Evolutionary conservation across 2,797 vertebrate species (phyloP), one percentile per base, ranked within the genome.

Genomic region (Synaphobranchus kaupii): DNA sequence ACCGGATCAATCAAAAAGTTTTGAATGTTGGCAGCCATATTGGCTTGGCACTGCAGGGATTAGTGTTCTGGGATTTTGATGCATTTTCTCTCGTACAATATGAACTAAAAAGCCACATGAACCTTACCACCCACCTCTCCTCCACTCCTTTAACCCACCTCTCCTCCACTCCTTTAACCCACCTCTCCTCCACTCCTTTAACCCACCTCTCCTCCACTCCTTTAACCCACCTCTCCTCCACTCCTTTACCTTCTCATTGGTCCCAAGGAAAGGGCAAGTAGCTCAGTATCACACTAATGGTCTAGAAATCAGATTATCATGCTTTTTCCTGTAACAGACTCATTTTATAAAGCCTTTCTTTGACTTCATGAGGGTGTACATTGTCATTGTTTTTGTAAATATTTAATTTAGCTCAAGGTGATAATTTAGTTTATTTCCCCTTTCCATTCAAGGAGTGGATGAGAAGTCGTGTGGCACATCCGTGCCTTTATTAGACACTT

Each of bases 401-500:
- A 3, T 73, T 31, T 0, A 34, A 73, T 84, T 84, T 63, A 39
- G 4, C 34, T 50, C 25, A n/a, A 58, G 5, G 44, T 76, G 50
- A 20, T 54, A 22, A 25, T 73, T 73, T 73, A 34, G 25, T 83
- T 28, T 15, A 17, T 50, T 34, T 85, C 17, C 86, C 13, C 5
- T 56, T 50, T 50, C 3, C 31, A 47, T 84, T 56, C 39, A 86
- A 52, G 66, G 25, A 34, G 68, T 73, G 68, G 56, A 81, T 87
- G 68, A 58, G 50, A 52, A 47, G 73, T 39, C 63, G 15, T 31
- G 58, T 48, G 87, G 60, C 34, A 12, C 22, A 10, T 82, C n/a
- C 73, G n/a, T 25, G 83, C 66, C 34, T 80, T 66, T 17, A 84
- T 87, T 87, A 34, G 17, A 87, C 20, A 82, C 73, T 22, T 13